Percentiles rank a stretch among this genome's conserved stretches.
These are phyloP conservation scores for Agrotis exclamationis DNA, from an alignment of 2,888 invertebrate species.

Conservation along the genomic window DNA sequence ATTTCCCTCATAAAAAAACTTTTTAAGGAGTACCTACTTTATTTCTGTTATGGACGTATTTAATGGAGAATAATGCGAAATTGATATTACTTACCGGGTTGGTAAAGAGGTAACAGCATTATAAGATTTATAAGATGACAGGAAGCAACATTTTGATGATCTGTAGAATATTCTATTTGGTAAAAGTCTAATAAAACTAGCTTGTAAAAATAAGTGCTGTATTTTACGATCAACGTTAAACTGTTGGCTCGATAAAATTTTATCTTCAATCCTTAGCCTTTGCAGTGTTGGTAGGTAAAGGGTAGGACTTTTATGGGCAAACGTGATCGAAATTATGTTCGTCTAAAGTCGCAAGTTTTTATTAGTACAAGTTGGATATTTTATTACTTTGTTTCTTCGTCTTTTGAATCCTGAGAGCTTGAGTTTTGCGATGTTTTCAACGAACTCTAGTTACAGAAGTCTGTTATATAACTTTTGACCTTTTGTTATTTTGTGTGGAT, in stretches of 20 bases:
- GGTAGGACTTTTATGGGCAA: slow-evolving; percentile 75
- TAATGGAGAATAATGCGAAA: slow-evolving; percentile 21
- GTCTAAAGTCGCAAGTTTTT: slow-evolving; percentile 67
- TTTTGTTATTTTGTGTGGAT: slow-evolving; percentile 44
- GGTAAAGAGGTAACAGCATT: slow-evolving; percentile 14
- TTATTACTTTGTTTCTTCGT: slow-evolving; percentile 69
- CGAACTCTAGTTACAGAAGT: slow-evolving; percentile 53
- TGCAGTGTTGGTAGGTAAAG: slow-evolving; percentile 68
- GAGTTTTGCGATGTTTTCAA: slow-evolving; percentile 53
- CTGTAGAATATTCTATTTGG: slow-evolving; percentile 76
- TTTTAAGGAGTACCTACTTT: slow-evolving; percentile 22
- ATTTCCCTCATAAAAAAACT: slow-evolving; percentile 41
- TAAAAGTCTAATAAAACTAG: slow-evolving; percentile 76
- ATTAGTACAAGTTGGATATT: slow-evolving; percentile 70
- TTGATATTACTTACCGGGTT: background rate
- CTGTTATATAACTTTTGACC: slow-evolving; percentile 50
- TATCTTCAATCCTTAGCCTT: slow-evolving; percentile 80
- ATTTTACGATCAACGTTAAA: slow-evolving; percentile 83
- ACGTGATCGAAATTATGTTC: slow-evolving; percentile 84
- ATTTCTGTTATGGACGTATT: slow-evolving; percentile 26
- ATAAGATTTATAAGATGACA: slow-evolving; percentile 14
- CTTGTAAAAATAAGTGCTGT: slow-evolving; percentile 81
- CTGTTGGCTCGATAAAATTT: slow-evolving; percentile 85
- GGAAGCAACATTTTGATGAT: slow-evolving; percentile 65
- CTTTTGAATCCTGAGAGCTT: slow-evolving; percentile 58